Evolutionary conservation across 2,113 vertebrate species (phyloP), one percentile per base, ranked within the genome.

Genomic region (Aegotheles bennettii): DNA sequence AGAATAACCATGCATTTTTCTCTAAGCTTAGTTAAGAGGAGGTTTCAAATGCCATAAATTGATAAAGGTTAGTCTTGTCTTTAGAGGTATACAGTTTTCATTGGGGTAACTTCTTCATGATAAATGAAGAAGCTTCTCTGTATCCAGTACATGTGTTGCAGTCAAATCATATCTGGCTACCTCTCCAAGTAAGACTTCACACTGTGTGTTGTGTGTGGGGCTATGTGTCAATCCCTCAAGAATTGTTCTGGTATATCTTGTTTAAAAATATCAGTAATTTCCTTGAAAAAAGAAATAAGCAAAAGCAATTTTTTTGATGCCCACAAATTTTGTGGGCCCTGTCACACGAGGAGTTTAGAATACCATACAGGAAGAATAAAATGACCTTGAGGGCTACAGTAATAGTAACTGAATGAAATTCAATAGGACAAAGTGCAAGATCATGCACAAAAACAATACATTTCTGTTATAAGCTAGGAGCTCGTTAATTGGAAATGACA

Each of bases 401-500:
- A 89, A 92, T 75, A 56, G 83, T 60, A 71, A n/a, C 45, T 90
- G 89, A 96, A 84, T 87, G 95, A 91, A 96, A 97, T 94, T 77
- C 89, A 87, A 89, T 95, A 95, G 94, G 93, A 95, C 91, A 78
- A 87, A 94, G 93, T 78, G 68, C 80, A 95, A 95, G 91, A 89
- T 89, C 89, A 67, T 71, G 93, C 81, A 89, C 84, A 71, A 91
- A 94, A 89, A 6, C 93, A 94, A 91, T 78, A 68, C 38, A 45
- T 91, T 90, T 92, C 51, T 94, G 47, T 38, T 89, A 68, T 96
- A 96, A 97, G 43, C 35, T 68, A 94, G 89, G 64, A 89, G 91
- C 48, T 96, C 3, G 12, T 63, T 96, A 96, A 95, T 95, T 97
- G 93, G 77, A 89, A 91, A 86, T 96, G 96, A 95, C 95, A 94